Base-by-base conservation (phyloP, 1,140 invertebrate species). In the Monochamus saltuarius region DNA sequence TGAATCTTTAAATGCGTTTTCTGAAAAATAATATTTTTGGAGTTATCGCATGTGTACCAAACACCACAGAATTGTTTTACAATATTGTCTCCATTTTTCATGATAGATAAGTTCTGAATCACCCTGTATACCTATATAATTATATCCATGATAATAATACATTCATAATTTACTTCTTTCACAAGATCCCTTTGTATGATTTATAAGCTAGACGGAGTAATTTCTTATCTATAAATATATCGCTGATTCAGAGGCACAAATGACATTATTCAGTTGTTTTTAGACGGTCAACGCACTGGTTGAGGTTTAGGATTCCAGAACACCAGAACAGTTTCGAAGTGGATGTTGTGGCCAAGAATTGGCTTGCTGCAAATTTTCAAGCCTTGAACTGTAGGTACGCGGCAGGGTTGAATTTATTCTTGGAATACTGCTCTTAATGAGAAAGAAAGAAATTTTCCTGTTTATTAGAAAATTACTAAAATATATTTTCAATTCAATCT, bases 191-290 rank as follows among this genome's bases (percentile, higher is more conserved):
- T 40, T 40, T 40, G 14, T 40, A 7, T 40, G 14, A 8, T 40
- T 11, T 16, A 14, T 40, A 11, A 40, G 45, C 17, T 19, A 47
- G 45, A 47, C 45, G 45, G 51, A 54, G 59, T 37, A 60, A 65
- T 66, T 64, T 57, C 56, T 55, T 52, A 56, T 64, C 62, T 67
- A 67, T 62, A 67, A 67, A 67, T 67, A 67, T 58, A 61, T 47
- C 42, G 59, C 59, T 67, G 65, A 67, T 64, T 67, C 65, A 65
- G 56, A 59, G 47, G 50, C 56, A 49, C 46, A 62, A 62, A 62
- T 62, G 61, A 62, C 59, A 65, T 64, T 65, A 67, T 64, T 61
- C 46, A 55, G 59, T 57, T 62, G 62, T 67, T 67, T 67, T 67
- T 67, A 67, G 62, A 65, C 62, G 65, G 65, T 67, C 65, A 67